These are phyloP conservation scores for Alaudala cheleensis DNA, from an alignment of 2,113 vertebrate genomes.

Conservation along the genomic window DNA sequence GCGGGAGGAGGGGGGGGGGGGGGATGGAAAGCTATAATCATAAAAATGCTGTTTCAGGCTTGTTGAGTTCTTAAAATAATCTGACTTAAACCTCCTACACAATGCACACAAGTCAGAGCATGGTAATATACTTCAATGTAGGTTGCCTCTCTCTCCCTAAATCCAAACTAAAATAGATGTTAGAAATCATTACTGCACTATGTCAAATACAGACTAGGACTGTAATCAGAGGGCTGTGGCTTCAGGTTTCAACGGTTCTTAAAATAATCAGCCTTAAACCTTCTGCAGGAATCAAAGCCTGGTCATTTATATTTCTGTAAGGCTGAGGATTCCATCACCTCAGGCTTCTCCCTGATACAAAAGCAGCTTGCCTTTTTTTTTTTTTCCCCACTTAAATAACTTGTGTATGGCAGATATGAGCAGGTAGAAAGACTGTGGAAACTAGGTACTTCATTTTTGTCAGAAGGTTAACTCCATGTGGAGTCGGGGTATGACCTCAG, in stretches of 20 bases:
- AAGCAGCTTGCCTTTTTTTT: neutral
- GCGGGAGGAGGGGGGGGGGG: neutral
- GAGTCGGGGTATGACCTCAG: conserved; percentile 36
- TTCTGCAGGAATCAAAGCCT: conserved; percentile 53
- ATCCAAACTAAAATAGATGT: conserved; percentile 70
- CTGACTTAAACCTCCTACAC: conserved; percentile 71
- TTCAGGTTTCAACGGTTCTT: conserved; percentile 60
- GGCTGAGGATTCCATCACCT: conserved; percentile 40
- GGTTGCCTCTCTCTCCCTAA: conserved; percentile 62
- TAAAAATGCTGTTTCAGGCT: conserved; percentile 67
- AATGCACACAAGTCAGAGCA: conserved; percentile 62
- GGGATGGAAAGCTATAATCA: conserved; percentile 51
- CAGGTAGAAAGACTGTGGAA: conserved; percentile 41
- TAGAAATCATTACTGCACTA: conserved; percentile 56
- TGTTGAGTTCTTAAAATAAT: conserved; percentile 76
- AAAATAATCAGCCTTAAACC: conserved; percentile 72
- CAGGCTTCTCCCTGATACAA: conserved; percentile 52
- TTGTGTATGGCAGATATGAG: conserved; percentile 3
- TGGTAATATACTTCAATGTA: conserved; percentile 53
- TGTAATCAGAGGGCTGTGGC: conserved; percentile 44
- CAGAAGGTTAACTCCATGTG: conserved; percentile 34
- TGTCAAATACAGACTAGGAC: conserved; percentile 54
- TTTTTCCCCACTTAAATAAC: neutral
- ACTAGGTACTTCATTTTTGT: conserved; percentile 24
- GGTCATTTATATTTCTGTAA: conserved; percentile 47